Evolutionary conservation across 2,113 vertebrate species (phyloP).

Genomic region (Neodontobutis hainanensis): DNA sequence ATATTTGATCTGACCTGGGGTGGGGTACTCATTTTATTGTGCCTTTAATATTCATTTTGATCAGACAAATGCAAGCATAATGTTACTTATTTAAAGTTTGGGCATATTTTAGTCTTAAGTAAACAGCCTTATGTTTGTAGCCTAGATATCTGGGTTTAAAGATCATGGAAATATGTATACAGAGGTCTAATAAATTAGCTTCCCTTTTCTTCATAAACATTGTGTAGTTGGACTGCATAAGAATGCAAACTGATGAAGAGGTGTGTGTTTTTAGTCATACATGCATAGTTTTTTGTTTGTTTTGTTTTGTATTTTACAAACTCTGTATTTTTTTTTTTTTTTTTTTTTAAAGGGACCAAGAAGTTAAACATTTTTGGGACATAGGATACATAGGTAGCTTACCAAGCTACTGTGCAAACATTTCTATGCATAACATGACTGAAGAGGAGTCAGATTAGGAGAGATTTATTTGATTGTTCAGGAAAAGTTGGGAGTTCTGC

Average conservation of each 20-base stretch:
- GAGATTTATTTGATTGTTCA: conserved; percentile 69
- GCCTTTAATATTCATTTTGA: conserved; percentile 73
- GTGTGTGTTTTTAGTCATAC: conserved; percentile 26
- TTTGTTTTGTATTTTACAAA: conserved; percentile 15
- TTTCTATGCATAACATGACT: conserved; percentile 81
- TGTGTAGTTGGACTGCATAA: conserved; percentile 43
- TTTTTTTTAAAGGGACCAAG: conserved; percentile 80
- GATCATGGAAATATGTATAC: conserved; percentile 46
- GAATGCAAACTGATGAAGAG: conserved; percentile 35
- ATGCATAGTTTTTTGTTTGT: too few species aligned
- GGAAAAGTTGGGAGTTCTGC: conserved; percentile 69
- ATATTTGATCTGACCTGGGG: conserved; percentile 47
- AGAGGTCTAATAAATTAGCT: conserved; percentile 44
- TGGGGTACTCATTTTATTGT: conserved; percentile 64
- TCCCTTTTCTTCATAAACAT: conserved; percentile 34
- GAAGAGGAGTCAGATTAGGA: conserved; percentile 39
- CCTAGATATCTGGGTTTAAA: conserved; percentile 53
- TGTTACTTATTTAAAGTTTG: conserved; percentile 48
- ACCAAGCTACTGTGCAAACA: conserved; percentile 76
- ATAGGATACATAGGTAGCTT: conserved; percentile 68
- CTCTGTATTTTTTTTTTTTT: conserved; percentile 70
- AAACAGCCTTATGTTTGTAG: conserved; percentile 54
- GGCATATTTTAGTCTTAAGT: conserved; percentile 45
- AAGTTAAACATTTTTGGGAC: conserved; percentile 64
- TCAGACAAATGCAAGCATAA: conserved; percentile 57